These are phyloP conservation scores for Sinopyrophorus schimmeli DNA, from an alignment of 2,888 invertebrate genomes.

Conservation along the genomic window DNA sequence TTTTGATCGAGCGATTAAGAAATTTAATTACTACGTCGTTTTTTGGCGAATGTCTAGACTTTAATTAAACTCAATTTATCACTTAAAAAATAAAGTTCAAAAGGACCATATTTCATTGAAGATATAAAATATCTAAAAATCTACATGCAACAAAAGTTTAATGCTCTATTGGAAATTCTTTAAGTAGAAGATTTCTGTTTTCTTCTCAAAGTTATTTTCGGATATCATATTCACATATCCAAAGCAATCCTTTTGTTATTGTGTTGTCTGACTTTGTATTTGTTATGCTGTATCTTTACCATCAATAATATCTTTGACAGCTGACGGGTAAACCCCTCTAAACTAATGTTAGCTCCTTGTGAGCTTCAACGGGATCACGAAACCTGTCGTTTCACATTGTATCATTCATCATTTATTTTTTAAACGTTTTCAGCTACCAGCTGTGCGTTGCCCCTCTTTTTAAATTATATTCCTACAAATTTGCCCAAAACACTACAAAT, in stretches of 20 bases:
- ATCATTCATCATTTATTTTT: slow-evolving; percentile 31
- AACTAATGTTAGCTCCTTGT: slow-evolving; percentile 43
- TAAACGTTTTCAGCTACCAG: slow-evolving; percentile 17
- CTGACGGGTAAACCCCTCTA: slow-evolving; percentile 44
- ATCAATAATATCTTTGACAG: slow-evolving; percentile 44
- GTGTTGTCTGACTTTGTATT: slow-evolving; percentile 25
- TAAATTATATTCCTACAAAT: too few species aligned
- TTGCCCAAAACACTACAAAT: too few species aligned
- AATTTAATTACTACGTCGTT: too few species aligned
- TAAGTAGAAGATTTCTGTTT: too few species aligned
- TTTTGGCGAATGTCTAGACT: too few species aligned
- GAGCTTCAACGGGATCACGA: slow-evolving; percentile 33
- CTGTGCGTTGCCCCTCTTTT: slow-evolving; percentile 17
- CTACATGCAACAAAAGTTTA: too few species aligned
- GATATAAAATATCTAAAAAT: too few species aligned
- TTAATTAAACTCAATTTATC: too few species aligned
- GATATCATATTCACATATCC: slow-evolving; percentile 17
- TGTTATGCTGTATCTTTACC: slow-evolving; percentile 37
- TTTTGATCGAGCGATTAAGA: too few species aligned
- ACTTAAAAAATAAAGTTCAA: too few species aligned
- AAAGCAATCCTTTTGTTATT: slow-evolving; percentile 21
- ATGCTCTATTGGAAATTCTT: too few species aligned
- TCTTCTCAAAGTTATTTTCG: slow-evolving; percentile 1
- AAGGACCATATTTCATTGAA: too few species aligned
- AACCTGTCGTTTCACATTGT: slow-evolving; percentile 30